Conservation (phyloP, 2,888 invertebrate species). For the Mamestra brassicae region DNA sequence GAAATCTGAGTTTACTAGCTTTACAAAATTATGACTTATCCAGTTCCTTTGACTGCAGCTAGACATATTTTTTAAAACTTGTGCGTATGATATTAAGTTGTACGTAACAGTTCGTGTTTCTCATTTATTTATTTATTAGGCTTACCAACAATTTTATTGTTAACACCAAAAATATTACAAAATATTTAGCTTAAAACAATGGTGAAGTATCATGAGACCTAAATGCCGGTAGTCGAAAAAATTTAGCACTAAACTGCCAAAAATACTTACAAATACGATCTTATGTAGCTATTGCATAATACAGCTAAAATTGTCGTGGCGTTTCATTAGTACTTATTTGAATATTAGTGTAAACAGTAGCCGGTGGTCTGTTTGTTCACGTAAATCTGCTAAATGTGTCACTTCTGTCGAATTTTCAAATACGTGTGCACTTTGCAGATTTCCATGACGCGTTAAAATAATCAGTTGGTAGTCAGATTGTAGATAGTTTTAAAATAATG, state of each 20-base stretch:
- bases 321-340: slow-evolving; percentile 6
- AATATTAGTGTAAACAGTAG: slow-evolving; percentile 37
- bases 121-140: no score
- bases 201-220: background rate
- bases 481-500: background rate
- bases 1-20: no score
- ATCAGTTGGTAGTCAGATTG: background rate
- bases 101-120: no score
- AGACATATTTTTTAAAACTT: no score
- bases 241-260: background rate
- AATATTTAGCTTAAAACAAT: no score
- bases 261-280: background rate
- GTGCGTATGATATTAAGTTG: no score
- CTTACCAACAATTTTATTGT: no score
- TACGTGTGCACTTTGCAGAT: slow-evolving; percentile 10
- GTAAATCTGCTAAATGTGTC: slow-evolving; percentile 32
- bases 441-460: slow-evolving; percentile 1
- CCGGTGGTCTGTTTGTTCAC: slow-evolving; percentile 24
- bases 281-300: slow-evolving; percentile 26
- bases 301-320: slow-evolving; percentile 14
- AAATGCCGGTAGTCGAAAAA: background rate
- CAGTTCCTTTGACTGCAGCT: no score
- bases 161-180: no score
- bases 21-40: no score
- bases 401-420: slow-evolving; percentile 21